phyloP scores from a whole-genome alignment of 1,140 invertebrate genomes.

The Apis cerana region DNA sequence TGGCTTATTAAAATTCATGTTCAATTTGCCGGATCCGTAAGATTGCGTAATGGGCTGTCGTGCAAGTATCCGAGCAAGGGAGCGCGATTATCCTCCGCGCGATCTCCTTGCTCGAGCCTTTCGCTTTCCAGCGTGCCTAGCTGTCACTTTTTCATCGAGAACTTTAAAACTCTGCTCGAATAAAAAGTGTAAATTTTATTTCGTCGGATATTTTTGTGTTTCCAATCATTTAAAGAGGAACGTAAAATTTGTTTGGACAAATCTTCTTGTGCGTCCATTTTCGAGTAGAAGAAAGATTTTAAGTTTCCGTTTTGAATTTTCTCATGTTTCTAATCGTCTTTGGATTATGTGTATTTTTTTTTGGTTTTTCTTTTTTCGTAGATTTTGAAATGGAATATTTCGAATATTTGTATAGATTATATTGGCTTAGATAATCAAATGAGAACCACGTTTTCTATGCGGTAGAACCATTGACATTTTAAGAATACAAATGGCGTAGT shows the following conservation, averaged over 20 bases:
- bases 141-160: not conserved
- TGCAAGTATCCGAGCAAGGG: conserved; percentile 36
- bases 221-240: too few species aligned
- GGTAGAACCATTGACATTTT: conserved; percentile 23
- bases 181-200: not conserved
- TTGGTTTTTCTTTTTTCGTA: not conserved
- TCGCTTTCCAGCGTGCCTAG: conserved; percentile 49
- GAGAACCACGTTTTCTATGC: conserved; percentile 7
- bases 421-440: not conserved
- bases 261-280: too few species aligned
- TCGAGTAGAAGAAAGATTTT: too few species aligned
- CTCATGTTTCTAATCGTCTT: too few species aligned
- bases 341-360: not conserved
- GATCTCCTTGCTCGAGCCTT: conserved; percentile 54
- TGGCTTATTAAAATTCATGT: conserved; percentile 60
- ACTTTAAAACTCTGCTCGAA: not conserved
- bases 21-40: conserved; percentile 47
- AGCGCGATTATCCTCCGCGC: conserved; percentile 50
- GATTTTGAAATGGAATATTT: not conserved
- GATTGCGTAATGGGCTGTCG: conserved; percentile 54
- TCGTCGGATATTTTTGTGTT: too few species aligned
- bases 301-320: too few species aligned
- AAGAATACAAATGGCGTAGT: conserved; percentile 9
- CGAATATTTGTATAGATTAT: not conserved
- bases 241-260: too few species aligned